Evolutionary conservation across 2,113 vertebrate species (phyloP).

Genomic region (Tautogolabrus adspersus): DNA sequence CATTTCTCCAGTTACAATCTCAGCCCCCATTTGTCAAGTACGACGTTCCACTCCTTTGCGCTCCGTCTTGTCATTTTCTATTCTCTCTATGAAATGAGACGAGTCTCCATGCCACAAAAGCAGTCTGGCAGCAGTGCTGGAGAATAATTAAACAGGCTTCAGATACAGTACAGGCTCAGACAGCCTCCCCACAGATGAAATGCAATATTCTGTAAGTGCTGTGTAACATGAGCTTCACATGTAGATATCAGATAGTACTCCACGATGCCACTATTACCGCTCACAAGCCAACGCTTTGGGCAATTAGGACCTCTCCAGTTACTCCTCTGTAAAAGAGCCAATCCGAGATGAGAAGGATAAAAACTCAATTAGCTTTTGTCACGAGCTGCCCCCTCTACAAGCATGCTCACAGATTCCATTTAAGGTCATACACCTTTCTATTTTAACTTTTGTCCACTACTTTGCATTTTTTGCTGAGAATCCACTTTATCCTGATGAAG

Average conservation of each 20-base stretch:
- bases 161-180: slow-evolving; percentile 56
- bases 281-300: slow-evolving; percentile 71
- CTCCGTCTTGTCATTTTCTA: slow-evolving; percentile 75
- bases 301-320: slow-evolving; percentile 80
- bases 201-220: slow-evolving; percentile 78
- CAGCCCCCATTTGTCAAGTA: slow-evolving; percentile 63
- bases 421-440: slow-evolving; percentile 20
- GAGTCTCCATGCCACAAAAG: slow-evolving; percentile 56
- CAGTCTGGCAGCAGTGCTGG: slow-evolving; percentile 61
- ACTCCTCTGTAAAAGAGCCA: slow-evolving; percentile 62
- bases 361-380: slow-evolving; percentile 68
- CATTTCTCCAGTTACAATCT: slow-evolving; percentile 79
- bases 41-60: slow-evolving; percentile 58
- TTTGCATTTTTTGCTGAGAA: slow-evolving; percentile 21
- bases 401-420: slow-evolving; percentile 23
- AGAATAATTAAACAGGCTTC: slow-evolving; percentile 73
- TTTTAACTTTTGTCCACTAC: not conserved
- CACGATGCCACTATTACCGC: slow-evolving; percentile 72
- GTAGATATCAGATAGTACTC: slow-evolving; percentile 79
- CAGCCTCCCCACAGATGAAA: slow-evolving; percentile 73
- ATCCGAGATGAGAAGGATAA: slow-evolving; percentile 68
- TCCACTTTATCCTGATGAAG: slow-evolving; percentile 47
- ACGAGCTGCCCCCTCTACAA: slow-evolving; percentile 17
- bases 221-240: slow-evolving; percentile 79
- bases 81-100: slow-evolving; percentile 72